phyloP scores from a whole-genome alignment of 2,113 vertebrate species.

The Camarhynchus parvulus region DNA sequence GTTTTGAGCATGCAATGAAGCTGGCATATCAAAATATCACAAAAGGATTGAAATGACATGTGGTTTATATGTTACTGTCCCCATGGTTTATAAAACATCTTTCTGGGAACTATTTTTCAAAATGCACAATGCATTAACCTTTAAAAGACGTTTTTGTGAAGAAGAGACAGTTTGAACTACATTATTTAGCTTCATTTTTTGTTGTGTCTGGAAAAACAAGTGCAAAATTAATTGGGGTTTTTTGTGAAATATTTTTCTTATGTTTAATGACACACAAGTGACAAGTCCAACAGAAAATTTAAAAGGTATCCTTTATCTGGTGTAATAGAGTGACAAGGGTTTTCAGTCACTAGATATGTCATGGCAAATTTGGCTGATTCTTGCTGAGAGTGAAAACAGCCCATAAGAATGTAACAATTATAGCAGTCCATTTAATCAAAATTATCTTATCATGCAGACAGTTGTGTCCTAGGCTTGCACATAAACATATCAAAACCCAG shows the following conservation, averaged over 20 bases:
- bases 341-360: background rate
- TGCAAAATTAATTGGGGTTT: background rate
- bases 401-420: background rate
- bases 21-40: background rate
- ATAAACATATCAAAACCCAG: background rate
- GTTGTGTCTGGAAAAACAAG: background rate
- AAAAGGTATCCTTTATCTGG: background rate
- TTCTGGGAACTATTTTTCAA: slow-evolving; percentile 2
- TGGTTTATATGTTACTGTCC: background rate
- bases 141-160: background rate
- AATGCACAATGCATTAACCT: background rate
- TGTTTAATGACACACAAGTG: background rate
- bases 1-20: background rate
- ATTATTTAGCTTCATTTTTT: background rate
- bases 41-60: background rate
- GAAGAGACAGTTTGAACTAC: background rate
- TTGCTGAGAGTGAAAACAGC: background rate
- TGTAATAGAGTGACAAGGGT: background rate
- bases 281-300: background rate
- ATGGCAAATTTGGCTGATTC: background rate
- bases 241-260: background rate
- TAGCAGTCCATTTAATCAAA: slow-evolving; percentile 8
- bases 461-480: background rate
- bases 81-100: background rate
- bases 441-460: background rate